These are phyloP conservation scores for Oxytorus armatus DNA, from an alignment of 2,888 invertebrate genomes.

Conservation along the genomic window DNA sequence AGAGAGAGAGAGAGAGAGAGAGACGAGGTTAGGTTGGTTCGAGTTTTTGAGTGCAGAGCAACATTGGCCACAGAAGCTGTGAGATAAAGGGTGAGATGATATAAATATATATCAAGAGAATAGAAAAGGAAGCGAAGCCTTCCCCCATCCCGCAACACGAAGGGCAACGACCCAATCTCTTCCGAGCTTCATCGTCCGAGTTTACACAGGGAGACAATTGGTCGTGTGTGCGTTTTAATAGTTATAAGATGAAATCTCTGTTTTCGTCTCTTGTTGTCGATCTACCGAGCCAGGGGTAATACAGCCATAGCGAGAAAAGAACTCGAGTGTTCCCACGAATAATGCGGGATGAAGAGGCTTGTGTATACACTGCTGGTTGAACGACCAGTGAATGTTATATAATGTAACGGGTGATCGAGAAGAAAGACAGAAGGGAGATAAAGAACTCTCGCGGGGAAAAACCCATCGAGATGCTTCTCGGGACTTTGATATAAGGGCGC, in stretches of 20 bases:
- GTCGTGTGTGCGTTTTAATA: conserved; percentile 69
- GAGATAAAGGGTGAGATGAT: conserved; percentile 27
- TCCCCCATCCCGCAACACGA: conserved; percentile 37
- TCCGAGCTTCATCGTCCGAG: conserved; percentile 38
- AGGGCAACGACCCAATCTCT: conserved; percentile 49
- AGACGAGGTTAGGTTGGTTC: conserved; percentile 32
- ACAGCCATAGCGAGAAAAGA: conserved; percentile 41
- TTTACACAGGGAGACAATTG: conserved; percentile 64
- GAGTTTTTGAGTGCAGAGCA: conserved; percentile 51
- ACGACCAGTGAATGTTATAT: conserved; percentile 47
- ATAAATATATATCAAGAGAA: conserved; percentile 5
- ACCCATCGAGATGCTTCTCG: conserved; percentile 22
- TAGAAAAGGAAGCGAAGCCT: conserved; percentile 58
- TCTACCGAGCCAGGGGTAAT: not conserved
- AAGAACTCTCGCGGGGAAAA: conserved; percentile 51
- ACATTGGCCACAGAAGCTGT: conserved; percentile 17
- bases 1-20: conserved; percentile 30
- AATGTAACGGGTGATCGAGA: conserved; percentile 38
- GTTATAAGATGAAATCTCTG: conserved; percentile 61
- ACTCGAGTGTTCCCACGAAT: conserved; percentile 60
- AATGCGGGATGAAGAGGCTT: conserved; percentile 54
- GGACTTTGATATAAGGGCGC: conserved; percentile 75
- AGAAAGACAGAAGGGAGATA: conserved; percentile 61
- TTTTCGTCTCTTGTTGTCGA: conserved; percentile 31
- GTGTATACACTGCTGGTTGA: not conserved